Evolutionary conservation across 2,888 invertebrate genomes (phyloP), one percentile per base, ranked within the genome.

Genomic region (Orthosia incerta): DNA sequence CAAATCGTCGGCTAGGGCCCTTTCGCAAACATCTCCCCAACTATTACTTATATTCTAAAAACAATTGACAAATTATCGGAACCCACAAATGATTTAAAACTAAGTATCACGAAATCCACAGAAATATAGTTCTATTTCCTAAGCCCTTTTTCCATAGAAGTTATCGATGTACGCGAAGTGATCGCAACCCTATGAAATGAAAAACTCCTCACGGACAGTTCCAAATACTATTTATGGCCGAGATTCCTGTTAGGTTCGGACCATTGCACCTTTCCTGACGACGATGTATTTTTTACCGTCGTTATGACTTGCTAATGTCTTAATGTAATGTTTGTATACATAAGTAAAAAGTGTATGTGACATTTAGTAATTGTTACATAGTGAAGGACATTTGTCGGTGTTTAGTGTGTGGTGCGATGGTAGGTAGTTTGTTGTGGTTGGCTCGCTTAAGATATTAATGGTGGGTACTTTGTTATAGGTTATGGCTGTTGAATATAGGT

Each of bases 191-290:
- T 81, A 81, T 53, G 12, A 16, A 45, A 59, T 68, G 50, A 65
- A 68, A 64, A 75, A 68, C 39, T n/a, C 45, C 39, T 0, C 1
- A 11, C 60, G 65, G 55, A 56, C 53, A 51, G 64, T 81, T 84
- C 76, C 71, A 75, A 80, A 81, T 65, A 84, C 64, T 84, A 51
- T 51, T 84, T 84, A 80, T 84, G 5, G 76, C 51, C 11, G 50
- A 71, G 76, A 84, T 80, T 84, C 80, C 5, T 4, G 46, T 18
- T 50, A 56, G 51, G 65, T 60, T 46, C 50, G 15, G 45, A 48
- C 59, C 63, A 63, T 16, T 70, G 81, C 70, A 64, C 69, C 53
- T 64, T 74, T 20, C 13, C 59, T 70, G 46, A 18, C 50, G n/a
- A 67, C 62, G 46, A 18, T 18, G 16, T 80, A 3, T 62, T 80